Base-by-base conservation (phyloP, 2,797 vertebrate genomes). In the Passerculus sandwichensis region DNA sequence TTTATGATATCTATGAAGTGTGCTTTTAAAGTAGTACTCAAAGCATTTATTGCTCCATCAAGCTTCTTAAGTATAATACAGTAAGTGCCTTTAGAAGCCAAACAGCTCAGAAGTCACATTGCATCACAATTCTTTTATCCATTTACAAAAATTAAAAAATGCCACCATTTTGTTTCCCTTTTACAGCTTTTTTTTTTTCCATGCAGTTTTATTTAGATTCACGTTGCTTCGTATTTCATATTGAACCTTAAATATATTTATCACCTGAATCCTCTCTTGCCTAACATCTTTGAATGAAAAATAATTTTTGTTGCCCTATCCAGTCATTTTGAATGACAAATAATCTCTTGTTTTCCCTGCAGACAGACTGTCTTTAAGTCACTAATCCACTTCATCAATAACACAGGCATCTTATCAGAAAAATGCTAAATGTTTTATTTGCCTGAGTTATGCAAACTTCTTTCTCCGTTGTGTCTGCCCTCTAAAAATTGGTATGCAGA, bases 331-430 rank as follows among this genome's bases (percentile, higher is more conserved):
- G 40, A 56, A 64, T 88, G 36, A 45, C 25, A 85, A 80, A 22
- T 89, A 90, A 81, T 16, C 77, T 95, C 32, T 72, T 75, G 47
- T 85, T 94, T 95, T 69, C 44, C 94, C 50, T 87, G 38, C 62
- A 70, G 53, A 64, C 47, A 76, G 42, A 27, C 40, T 79, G 50
- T 30, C 44, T 86, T 77, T 81, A 79, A 81, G 26, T 92, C 53
- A 48, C 47, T 76, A 38, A 70, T 62, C 25, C 40, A 60, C 47
- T 15, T 85, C 89, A 73, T 65, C 70, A 90, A 23, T 77, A 87
- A 30, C 40, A 25, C 19, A 82, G 47, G 14, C 1, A 1, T 36
- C 17, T 69, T 89, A 40, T 13, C n/a, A 85, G 72, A 73, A 94
- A 88, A 88, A 79, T 7, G 2, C 14, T 67, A 20, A 32, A n/a